Conservation (phyloP, 2,797 vertebrate genomes). For the Spheniscus humboldti region DNA sequence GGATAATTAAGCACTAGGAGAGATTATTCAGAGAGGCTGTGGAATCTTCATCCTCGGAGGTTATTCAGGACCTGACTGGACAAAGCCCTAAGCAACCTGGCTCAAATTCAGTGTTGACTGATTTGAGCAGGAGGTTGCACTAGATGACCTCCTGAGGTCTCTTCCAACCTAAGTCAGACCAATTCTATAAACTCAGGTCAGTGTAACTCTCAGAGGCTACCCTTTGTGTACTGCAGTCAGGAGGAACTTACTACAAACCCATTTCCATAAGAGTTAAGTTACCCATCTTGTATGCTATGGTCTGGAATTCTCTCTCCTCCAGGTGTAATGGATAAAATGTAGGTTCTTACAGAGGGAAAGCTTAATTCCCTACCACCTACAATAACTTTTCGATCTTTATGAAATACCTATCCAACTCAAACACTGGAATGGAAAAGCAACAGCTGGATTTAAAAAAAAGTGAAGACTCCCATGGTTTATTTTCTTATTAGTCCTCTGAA, state of each 20-base stretch:
- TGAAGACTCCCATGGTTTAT: not conserved
- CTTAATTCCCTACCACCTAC: not conserved
- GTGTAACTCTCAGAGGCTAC: not conserved
- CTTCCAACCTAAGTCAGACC: not conserved
- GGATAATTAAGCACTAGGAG: not conserved
- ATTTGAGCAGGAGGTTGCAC: not conserved
- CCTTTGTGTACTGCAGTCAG: not conserved
- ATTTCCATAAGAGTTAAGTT: not conserved
- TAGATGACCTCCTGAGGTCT: not conserved
- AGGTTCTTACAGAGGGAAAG: not conserved
- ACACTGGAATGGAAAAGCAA: not conserved
- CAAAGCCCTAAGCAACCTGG: not conserved
- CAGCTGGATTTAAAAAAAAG: not conserved
- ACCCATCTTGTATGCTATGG: not conserved
- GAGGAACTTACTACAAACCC: not conserved
- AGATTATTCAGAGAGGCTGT: not conserved
- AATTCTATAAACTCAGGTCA: not conserved
- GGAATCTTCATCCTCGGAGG: not conserved
- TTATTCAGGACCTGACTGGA: not conserved
- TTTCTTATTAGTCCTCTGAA: not conserved
- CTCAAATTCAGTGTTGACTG: not conserved
- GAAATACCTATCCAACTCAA: not conserved
- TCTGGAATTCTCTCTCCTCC: not conserved
- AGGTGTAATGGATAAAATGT: not conserved
- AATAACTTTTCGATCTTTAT: not conserved